Conservation (phyloP, 1,140 invertebrate species). For the Drosophila sulfurigaster region DNA sequence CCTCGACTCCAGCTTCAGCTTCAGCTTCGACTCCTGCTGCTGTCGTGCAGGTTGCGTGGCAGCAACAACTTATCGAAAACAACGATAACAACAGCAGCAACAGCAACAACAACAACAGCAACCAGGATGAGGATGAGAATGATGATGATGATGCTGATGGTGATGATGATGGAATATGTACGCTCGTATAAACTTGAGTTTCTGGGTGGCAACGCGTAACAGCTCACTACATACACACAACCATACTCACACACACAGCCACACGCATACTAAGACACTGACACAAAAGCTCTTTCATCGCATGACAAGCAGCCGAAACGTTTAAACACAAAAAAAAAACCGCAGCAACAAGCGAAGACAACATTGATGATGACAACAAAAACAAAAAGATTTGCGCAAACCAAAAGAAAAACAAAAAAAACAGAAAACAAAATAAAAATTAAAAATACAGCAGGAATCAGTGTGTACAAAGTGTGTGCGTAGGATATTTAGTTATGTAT, state of each 20-base stretch:
- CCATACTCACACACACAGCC: constrained; percentile 32
- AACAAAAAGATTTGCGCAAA: constrained; percentile 37
- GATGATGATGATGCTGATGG: constrained; percentile 46
- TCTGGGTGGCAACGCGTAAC: constrained; percentile 80
- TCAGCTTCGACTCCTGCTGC: not conserved
- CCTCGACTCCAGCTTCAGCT: no score
- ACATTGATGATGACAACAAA: constrained; percentile 19
- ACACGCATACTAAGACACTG: constrained; percentile 3
- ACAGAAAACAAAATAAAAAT: no score
- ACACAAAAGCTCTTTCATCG: constrained; percentile 72
- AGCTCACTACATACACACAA: constrained; percentile 46
- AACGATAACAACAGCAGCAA: constrained; percentile 16
- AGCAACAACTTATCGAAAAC: constrained; percentile 65
- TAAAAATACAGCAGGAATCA: constrained; percentile 28
- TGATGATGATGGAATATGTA: constrained; percentile 77
- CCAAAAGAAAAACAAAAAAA: constrained; percentile 22
- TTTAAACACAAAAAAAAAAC: constrained; percentile 65
- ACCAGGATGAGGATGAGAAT: constrained; percentile 3
- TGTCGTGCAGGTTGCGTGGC: constrained; percentile 65
- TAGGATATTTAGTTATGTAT: constrained; percentile 2
- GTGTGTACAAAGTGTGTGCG: constrained; percentile 12
- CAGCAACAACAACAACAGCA: constrained; percentile 5
- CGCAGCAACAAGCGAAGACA: constrained; percentile 11
- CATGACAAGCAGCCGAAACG: constrained; percentile 75
- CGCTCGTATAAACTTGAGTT: constrained; percentile 79